Conservation (phyloP, 2,113 vertebrate species). For the Apus apus region DNA sequence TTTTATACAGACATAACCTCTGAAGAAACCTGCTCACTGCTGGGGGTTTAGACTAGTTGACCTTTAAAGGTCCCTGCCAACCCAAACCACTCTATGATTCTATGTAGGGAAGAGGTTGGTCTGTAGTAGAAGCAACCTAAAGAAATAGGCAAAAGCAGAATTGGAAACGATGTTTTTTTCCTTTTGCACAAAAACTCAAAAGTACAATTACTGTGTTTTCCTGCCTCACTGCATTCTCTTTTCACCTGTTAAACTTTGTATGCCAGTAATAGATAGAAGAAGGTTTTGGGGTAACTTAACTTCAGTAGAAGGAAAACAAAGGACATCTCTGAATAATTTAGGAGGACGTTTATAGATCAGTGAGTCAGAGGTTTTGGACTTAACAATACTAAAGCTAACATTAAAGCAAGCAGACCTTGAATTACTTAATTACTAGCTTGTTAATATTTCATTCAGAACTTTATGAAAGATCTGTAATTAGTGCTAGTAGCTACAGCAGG, state of each 20-base stretch:
- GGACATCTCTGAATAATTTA: constrained; percentile 24
- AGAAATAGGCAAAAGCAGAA: neutral
- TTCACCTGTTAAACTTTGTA: neutral
- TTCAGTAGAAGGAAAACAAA: neutral
- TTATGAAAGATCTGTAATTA: constrained; percentile 10
- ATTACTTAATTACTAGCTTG: constrained; percentile 44
- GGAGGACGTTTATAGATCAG: neutral
- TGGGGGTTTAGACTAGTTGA: too few species aligned
- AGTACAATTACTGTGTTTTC: neutral
- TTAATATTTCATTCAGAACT: constrained; percentile 53
- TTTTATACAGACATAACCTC: neutral
- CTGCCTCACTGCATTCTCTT: neutral
- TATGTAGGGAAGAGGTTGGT: neutral
- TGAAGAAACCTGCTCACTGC: neutral
- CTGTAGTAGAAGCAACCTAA: neutral
- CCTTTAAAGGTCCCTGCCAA: too few species aligned
- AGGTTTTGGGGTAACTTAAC: neutral
- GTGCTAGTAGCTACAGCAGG: neutral
- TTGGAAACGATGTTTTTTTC: neutral
- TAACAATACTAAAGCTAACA: neutral
- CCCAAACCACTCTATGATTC: too few species aligned
- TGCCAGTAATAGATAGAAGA: neutral
- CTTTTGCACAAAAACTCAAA: neutral
- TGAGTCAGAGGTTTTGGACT: neutral
- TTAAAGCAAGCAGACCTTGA: constrained; percentile 28